A percentile compares a stretch with the other conserved stretches of the same genome.
Evolutionary conservation across 2,888 invertebrate genomes (phyloP).

Genomic region (Erebia aethiops): DNA sequence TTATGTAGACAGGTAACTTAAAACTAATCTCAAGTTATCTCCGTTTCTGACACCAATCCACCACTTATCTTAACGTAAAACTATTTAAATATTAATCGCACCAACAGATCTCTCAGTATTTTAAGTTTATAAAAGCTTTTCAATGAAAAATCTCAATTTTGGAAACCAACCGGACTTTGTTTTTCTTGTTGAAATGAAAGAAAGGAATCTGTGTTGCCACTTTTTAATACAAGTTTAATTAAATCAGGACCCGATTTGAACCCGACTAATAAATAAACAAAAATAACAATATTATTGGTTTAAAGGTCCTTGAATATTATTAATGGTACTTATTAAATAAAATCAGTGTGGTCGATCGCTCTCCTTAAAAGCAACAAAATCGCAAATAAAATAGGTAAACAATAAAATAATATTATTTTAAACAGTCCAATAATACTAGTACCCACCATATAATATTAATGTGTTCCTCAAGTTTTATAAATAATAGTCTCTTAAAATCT

Average conservation of each 20-base stretch:
- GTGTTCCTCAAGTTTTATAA: no score
- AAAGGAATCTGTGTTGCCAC: slow-evolving; percentile 60
- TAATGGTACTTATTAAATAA: neutral
- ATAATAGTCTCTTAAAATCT: no score
- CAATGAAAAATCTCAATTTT: slow-evolving; percentile 48
- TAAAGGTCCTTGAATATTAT: no score
- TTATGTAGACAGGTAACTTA: slow-evolving; percentile 74
- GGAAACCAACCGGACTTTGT: slow-evolving; percentile 72
- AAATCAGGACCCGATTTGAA: neutral
- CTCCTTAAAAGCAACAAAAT: no score
- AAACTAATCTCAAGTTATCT: slow-evolving; percentile 65
- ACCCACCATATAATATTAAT: no score
- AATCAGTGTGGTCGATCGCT: no score
- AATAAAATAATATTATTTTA: no score
- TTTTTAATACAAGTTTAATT: neutral
- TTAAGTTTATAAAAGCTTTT: slow-evolving; percentile 32
- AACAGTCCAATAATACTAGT: no score
- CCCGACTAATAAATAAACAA: neutral
- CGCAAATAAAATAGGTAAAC: no score
- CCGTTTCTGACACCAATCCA: slow-evolving; percentile 52
- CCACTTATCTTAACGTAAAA: slow-evolving; percentile 39
- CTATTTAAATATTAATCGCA: slow-evolving; percentile 6
- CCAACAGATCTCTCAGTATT: slow-evolving; percentile 30
- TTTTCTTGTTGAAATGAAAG: slow-evolving; percentile 67
- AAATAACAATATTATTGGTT: neutral